Conservation (phyloP, 2,888 invertebrate species). For the Sialis lutaria region DNA sequence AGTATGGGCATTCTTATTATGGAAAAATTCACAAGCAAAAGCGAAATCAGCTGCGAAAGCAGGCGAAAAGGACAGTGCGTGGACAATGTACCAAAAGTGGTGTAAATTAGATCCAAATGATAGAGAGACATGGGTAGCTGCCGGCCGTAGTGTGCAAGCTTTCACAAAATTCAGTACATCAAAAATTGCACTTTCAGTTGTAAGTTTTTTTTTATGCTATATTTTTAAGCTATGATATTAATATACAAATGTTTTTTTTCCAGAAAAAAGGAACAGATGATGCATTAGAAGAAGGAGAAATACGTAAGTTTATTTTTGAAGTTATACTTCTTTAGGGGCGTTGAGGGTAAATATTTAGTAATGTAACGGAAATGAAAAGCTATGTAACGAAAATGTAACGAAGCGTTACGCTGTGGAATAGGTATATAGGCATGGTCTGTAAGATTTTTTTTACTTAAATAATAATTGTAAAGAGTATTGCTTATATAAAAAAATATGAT, state of each 20-base stretch:
- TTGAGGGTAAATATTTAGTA: no score
- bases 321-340: no score
- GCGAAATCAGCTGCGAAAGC: slow-evolving; percentile 20
- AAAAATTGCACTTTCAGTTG: slow-evolving; percentile 28
- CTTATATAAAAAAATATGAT: no score
- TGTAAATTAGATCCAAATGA: slow-evolving; percentile 58
- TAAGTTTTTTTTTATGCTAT: neutral
- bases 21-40: slow-evolving; percentile 47
- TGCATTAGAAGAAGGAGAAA: slow-evolving; percentile 13
- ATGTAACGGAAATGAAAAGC: no score
- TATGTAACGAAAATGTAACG: no score
- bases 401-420: no score
- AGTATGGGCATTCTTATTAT: slow-evolving; percentile 70
- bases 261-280: slow-evolving; percentile 8
- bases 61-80: slow-evolving; percentile 39
- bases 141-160: slow-evolving; percentile 58
- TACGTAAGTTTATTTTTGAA: no score
- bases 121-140: slow-evolving; percentile 62
- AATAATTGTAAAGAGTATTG: no score
- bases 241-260: neutral
- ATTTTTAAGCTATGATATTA: neutral
- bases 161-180: slow-evolving; percentile 48
- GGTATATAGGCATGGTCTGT: no score
- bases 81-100: slow-evolving; percentile 73
- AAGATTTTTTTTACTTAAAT: no score